Evolutionary conservation across 2,797 vertebrate genomes (phyloP), one percentile per base, ranked within the genome.

Genomic region (Macropus fuliginosus): DNA sequence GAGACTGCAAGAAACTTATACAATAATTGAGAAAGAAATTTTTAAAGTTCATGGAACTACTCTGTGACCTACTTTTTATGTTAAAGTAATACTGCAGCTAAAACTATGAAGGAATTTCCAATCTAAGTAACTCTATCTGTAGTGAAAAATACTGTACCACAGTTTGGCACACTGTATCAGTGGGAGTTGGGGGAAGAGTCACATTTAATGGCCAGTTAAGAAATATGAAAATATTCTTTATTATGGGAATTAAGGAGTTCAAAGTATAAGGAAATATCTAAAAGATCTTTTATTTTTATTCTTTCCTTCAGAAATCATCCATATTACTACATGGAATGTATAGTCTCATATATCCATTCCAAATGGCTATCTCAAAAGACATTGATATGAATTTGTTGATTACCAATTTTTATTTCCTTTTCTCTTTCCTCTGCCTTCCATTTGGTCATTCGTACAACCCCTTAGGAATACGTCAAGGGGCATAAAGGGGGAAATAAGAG

Each of bases 21-120:
- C 56, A 95, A 95, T 31, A 90, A 92, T 16, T 28, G 12, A 93
- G 16, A 93, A 94, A 95, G 92, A 95, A 92, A 92, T 90, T 94
- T 91, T 66, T n/a, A 56, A 91, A 94, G 16, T 94, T 96, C 16
- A 52, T 74, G 31, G 96, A 97, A 46, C 13, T 24, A 90, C 40
- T 81, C 0, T 93, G 57, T 97, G 94, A 92, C 24, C 66, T 95
- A 91, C 0, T 0, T 95, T 97, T 94, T 96, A 92, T 81, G 96
- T 81, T 90, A 91, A 18, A 10, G 1, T 0, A 34, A 54, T 40
- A 91, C 46, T 16, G 56, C 9, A 94, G 29, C 13, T 87, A 91
- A 96, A 92, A 95, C 52, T 95, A 3, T 93, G 28, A 92, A 92
- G 74, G 40, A 52, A 29, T 46, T 93, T 92, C 56, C 40, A 50